A percentile compares a stretch with the other conserved stretches of the same genome.
These are phyloP conservation scores for Eupsittula cactorum DNA, from an alignment of 2,113 vertebrate genomes.

Conservation along the genomic window DNA sequence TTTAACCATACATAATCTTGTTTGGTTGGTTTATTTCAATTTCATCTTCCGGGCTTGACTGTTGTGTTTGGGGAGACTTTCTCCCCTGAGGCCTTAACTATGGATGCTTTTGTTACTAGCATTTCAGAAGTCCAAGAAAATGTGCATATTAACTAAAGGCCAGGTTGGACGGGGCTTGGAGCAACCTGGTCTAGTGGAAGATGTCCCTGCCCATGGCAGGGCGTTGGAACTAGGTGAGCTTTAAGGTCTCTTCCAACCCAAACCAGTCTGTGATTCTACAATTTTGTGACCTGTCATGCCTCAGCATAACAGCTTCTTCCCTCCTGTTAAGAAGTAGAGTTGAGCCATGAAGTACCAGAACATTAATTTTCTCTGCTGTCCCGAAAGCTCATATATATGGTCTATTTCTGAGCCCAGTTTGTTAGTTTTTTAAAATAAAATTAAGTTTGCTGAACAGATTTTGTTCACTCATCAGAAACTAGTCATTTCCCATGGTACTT, in stretches of 20 bases:
- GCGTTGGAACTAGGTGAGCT: neutral
- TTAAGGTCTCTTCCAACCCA: neutral
- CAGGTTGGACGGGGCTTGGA: neutral
- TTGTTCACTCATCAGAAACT: neutral
- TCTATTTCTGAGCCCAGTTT: neutral
- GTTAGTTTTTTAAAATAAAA: neutral
- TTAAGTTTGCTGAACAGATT: conserved; percentile 49
- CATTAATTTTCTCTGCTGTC: neutral
- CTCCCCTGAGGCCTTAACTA: neutral
- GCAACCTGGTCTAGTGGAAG: neutral
- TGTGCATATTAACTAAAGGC: neutral
- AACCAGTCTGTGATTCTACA: neutral
- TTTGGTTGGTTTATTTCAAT: neutral
- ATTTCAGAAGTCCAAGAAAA: neutral
- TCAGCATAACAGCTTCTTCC: neutral
- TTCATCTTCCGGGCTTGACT: neutral
- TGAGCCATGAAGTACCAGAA: neutral
- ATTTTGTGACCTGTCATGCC: neutral
- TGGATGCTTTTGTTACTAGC: neutral
- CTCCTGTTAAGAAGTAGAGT: neutral
- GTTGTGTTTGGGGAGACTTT: neutral
- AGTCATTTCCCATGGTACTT: neutral
- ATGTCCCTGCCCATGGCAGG: neutral
- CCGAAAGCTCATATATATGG: neutral
- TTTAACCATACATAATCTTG: neutral